Evolutionary conservation across 2,113 vertebrate genomes (phyloP).

Genomic region (Austrofundulus limnaeus): DNA sequence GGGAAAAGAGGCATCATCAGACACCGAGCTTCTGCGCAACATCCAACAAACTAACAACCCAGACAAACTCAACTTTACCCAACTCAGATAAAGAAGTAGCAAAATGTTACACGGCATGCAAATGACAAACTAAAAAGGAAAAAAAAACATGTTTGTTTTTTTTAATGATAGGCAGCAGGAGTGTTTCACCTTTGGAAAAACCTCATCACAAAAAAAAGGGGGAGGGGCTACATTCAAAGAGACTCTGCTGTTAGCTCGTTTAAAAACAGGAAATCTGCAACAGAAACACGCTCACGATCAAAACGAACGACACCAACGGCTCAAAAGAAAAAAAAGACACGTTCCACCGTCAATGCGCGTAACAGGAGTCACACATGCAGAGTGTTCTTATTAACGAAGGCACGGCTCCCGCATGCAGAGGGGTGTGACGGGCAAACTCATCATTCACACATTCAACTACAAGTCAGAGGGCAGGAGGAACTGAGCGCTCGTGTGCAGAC

Average conservation of each 20-base stretch:
- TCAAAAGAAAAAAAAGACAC: conserved; percentile 16
- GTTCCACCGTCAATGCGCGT: conserved; percentile 44
- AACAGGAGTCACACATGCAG: conserved; percentile 75
- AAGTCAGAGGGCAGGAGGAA: conserved; percentile 57
- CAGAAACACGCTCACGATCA: conserved; percentile 20
- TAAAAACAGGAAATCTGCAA: conserved; percentile 41
- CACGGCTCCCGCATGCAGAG: conserved; percentile 76
- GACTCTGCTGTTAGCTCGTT: conserved; percentile 27
- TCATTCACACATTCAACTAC: conserved; percentile 69
- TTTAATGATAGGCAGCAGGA: conserved; percentile 65
- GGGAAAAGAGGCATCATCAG: conserved; percentile 60
- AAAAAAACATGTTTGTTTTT: conserved; percentile 14
- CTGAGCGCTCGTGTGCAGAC: conserved; percentile 52
- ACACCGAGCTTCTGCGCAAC: conserved; percentile 20
- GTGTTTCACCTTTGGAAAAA: conserved; percentile 30
- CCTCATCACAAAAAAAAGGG: conserved; percentile 22
- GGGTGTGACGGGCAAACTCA: conserved; percentile 66
- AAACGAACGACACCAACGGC: conserved; percentile 21
- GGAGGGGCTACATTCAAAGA: conserved; percentile 35
- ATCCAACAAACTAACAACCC: conserved; percentile 17
- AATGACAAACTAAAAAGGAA: conserved; percentile 69
- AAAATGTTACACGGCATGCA: conserved; percentile 76
- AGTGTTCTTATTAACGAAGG: conserved; percentile 60
- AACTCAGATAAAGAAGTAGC: conserved; percentile 68
- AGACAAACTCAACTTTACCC: conserved; percentile 15